phyloP scores from a whole-genome alignment of 35 echinoderm and acorn worm species.

The Eucidaris tribuloides region DNA sequence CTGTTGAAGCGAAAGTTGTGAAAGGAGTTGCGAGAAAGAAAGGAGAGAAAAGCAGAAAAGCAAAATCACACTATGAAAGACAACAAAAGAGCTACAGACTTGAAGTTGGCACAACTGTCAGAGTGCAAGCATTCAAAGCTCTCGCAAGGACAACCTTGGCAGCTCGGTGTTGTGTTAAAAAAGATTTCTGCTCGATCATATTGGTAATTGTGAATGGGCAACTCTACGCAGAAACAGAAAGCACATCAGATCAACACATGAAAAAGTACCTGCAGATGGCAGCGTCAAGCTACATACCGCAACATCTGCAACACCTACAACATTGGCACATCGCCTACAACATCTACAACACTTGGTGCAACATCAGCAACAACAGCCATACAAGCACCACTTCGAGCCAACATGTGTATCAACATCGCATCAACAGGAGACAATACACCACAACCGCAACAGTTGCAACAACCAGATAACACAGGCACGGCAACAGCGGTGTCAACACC shows the following conservation, averaged over 20 bases:
- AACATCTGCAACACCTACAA: not conserved
- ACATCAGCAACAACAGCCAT: not conserved
- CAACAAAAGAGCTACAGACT: not conserved
- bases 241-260: not conserved
- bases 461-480: too few species aligned
- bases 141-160: not conserved
- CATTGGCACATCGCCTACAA: not conserved
- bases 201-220: not conserved
- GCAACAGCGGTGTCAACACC: too few species aligned
- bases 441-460: too few species aligned
- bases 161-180: not conserved
- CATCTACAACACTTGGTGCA: not conserved
- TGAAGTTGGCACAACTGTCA: not conserved
- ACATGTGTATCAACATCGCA: not conserved
- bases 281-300: not conserved
- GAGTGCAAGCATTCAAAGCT: not conserved
- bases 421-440: not conserved
- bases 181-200: constrained; percentile 11
- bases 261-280: not conserved
- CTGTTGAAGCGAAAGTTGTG: constrained; percentile 35
- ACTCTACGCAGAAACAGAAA: constrained; percentile 16
- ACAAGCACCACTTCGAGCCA: not conserved
- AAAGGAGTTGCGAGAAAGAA: not conserved
- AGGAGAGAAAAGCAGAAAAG: not conserved
- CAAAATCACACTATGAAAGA: constrained; percentile 25